Evolutionary conservation across 2,888 invertebrate genomes (phyloP), one percentile per base, ranked within the genome.

Genomic region (Drosophila heteroneura): DNA sequence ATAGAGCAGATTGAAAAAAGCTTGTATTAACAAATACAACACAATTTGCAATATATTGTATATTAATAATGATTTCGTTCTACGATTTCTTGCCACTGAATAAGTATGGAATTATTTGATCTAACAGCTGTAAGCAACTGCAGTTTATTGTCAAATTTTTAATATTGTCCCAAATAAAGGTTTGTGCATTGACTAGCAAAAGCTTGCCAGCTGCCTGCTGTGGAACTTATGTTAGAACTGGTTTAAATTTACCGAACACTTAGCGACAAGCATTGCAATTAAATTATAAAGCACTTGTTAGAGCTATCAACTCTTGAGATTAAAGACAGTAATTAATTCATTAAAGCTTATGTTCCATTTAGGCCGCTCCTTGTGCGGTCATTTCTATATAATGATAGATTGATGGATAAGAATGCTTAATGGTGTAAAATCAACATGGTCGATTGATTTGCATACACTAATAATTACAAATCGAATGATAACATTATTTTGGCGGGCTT

Each of bases 131-230:
- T 44, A 33, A 47, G 1, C 22, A 44, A 52, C 12, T 37, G 12
- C 16, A 28, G 52, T 22, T 22, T 14, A 39, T 26, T 30, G 14
- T 4, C n/a, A 10, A 41, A 1, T 3, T 14, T 22, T 6, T n/a
- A n/a, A 10, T 19, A 32, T 2, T 70, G 82, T 79, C 83, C 84
- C 82, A 82, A 82, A 9, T 0, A 1, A 0, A 7, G 82, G 82
- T 70, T 81, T 19, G 72, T 76, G 82, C 37, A 37, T 63, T 0
- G 33, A 12, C 62, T 82, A 70, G 1, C 1, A 1, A 28, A 52
- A 81, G 84, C 84, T 83, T 79, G 35, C 10, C 30, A 49, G n/a
- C 26, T 2, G 12, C 3, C 32, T 6, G 28, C 5, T 39, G 72
- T 81, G 80, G 80, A 79, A 44, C 32, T 0, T 57, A 61, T 80